Evolutionary conservation across 2,888 invertebrate genomes (phyloP).

Genomic region (Pristionchus mayeri): DNA sequence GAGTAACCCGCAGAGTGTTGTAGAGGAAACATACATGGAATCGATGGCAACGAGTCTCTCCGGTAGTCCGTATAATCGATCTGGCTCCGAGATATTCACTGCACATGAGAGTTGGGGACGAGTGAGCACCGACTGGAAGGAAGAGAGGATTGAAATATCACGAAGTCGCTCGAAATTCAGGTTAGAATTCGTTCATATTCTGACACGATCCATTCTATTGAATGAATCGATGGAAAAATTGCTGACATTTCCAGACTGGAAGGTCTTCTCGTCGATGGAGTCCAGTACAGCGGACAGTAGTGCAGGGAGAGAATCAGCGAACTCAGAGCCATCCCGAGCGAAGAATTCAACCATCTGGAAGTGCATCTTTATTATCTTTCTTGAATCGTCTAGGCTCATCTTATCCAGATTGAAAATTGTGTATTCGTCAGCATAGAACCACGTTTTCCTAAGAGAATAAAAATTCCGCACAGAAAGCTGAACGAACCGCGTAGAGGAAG

Average conservation of each 20-base stretch:
- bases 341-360: slow-evolving; percentile 57
- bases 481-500: slow-evolving; percentile 65
- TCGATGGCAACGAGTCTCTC: slow-evolving; percentile 93
- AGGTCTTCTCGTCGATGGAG: not conserved
- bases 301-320: not conserved
- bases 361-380: too few relatives aligned
- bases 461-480: too few relatives aligned
- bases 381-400: too few relatives aligned
- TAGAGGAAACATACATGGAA: too few relatives aligned
- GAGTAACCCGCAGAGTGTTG: too few relatives aligned
- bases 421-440: too few relatives aligned
- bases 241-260: not conserved
- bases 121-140: slow-evolving; percentile 10
- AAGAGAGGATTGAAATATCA: not conserved
- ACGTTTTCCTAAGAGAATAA: too few relatives aligned
- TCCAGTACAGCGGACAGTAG: slow-evolving; percentile 1
- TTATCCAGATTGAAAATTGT: too few relatives aligned
- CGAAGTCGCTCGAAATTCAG: not conserved
- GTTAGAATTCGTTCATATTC: not conserved
- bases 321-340: slow-evolving; percentile 49
- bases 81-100: slow-evolving; percentile 77
- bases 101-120: slow-evolving; percentile 57
- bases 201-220: not conserved
- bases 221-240: too few relatives aligned
- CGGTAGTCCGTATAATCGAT: slow-evolving; percentile 86